phyloP scores from a whole-genome alignment of 2,888 invertebrate species.

The Spialia ferax region DNA sequence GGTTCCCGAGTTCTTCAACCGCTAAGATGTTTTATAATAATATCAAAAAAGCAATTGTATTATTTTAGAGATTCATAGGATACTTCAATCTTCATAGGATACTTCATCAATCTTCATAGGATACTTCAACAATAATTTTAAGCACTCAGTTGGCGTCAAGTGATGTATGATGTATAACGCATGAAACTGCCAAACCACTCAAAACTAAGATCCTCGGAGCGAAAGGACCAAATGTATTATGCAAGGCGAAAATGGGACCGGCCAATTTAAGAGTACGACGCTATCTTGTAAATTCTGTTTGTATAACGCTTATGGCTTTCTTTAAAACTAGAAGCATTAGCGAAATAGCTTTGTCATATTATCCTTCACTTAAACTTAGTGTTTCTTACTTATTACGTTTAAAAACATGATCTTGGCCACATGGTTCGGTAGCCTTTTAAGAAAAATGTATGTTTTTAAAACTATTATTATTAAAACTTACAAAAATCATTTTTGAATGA shows the following conservation, averaged over 20 bases:
- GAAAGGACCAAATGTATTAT: slow-evolving; percentile 49
- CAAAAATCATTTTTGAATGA: no score
- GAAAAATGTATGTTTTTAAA: no score
- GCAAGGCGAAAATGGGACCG: slow-evolving; percentile 49
- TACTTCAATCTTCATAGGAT: no score
- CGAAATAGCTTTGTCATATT: slow-evolving; percentile 17
- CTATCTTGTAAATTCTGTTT: slow-evolving; percentile 19
- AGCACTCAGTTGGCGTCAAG: not conserved
- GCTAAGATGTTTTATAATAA: no score
- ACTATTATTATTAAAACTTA: no score
- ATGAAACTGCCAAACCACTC: not conserved
- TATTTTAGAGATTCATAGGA: no score
- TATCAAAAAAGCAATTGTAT: no score
- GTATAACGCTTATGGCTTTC: slow-evolving; percentile 11
- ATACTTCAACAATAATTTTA: no score
- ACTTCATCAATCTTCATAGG: no score
- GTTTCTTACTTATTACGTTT: not conserved
- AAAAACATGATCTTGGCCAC: not conserved
- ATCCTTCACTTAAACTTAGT: not conserved
- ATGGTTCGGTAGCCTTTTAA: not conserved
- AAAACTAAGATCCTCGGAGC: slow-evolving; percentile 5
- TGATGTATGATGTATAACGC: not conserved
- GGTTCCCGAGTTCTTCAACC: no score
- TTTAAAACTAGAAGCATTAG: slow-evolving; percentile 15
- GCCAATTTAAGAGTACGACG: slow-evolving; percentile 17